These are phyloP conservation scores for Microctonus hyperodae DNA, from an alignment of 2,888 invertebrate species.

Conservation along the genomic window DNA sequence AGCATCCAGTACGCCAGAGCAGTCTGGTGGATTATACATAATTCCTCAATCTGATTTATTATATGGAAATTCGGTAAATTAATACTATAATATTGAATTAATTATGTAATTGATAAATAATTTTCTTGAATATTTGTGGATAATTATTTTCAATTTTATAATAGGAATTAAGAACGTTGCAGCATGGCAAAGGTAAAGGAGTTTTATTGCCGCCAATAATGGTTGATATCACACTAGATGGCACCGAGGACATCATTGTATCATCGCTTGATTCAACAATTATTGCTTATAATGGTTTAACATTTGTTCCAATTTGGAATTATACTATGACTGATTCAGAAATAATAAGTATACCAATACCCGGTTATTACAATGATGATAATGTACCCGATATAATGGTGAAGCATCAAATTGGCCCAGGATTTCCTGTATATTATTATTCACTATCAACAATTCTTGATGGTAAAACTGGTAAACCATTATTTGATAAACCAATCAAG, in stretches of 20 bases:
- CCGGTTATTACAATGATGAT: slow-evolving; percentile 81
- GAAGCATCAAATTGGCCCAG: slow-evolving; percentile 74
- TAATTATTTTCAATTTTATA: slow-evolving; percentile 37
- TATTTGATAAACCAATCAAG: slow-evolving; percentile 68
- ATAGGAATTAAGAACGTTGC: slow-evolving; percentile 67
- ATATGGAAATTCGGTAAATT: slow-evolving; percentile 63
- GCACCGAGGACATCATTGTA: slow-evolving; percentile 75
- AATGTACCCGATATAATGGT: slow-evolving; percentile 80
- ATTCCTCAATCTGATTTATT: slow-evolving; percentile 67
- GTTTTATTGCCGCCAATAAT: slow-evolving; percentile 73
- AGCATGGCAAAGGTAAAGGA: slow-evolving; percentile 70
- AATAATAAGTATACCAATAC: slow-evolving; percentile 78
- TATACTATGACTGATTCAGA: slow-evolving; percentile 72
- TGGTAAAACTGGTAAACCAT: slow-evolving; percentile 69
- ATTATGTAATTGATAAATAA: neutral
- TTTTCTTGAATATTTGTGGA: too few relatives aligned
- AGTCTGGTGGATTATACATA: slow-evolving; percentile 75
- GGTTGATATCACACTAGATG: slow-evolving; percentile 76
- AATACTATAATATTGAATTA: slow-evolving; percentile 4
- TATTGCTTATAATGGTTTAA: slow-evolving; percentile 75
- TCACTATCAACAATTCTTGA: slow-evolving; percentile 69
- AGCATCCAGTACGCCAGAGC: slow-evolving; percentile 77
- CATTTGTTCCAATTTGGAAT: slow-evolving; percentile 76
- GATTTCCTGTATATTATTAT: slow-evolving; percentile 78
- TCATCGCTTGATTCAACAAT: slow-evolving; percentile 77